phyloP scores from a whole-genome alignment of 2,797 vertebrate genomes.

The Podarcis siculus region DNA sequence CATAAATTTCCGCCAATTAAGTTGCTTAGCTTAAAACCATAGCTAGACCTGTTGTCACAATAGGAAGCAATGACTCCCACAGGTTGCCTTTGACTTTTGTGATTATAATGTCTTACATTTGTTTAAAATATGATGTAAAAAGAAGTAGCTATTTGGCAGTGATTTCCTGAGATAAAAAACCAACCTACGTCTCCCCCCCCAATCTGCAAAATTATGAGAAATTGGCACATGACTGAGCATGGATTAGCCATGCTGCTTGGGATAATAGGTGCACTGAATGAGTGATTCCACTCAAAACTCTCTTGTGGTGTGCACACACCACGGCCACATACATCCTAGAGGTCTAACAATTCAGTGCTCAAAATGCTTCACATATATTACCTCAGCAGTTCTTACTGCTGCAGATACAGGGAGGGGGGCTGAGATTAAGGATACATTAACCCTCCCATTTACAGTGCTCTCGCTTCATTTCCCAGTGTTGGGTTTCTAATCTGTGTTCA shows the following conservation, averaged over 20 bases:
- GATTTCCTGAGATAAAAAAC: background rate
- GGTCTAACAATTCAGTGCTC: background rate
- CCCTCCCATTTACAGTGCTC: too few relatives aligned
- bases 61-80: background rate
- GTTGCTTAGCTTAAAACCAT: background rate
- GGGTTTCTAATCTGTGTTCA: too few relatives aligned
- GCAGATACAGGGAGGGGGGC: background rate
- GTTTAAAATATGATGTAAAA: background rate
- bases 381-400: background rate
- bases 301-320: too few relatives aligned
- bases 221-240: background rate
- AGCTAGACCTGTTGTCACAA: background rate
- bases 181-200: too few relatives aligned
- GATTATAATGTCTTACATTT: background rate
- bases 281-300: too few relatives aligned
- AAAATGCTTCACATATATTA: background rate
- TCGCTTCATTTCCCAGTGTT: too few relatives aligned
- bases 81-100: background rate
- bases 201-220: background rate
- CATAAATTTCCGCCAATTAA: background rate
- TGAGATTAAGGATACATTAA: too few relatives aligned
- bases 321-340: background rate
- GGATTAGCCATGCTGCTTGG: too few relatives aligned
- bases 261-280: background rate
- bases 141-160: too few relatives aligned